phyloP scores from a whole-genome alignment of 2,888 invertebrate species.

The Prosopocoilus inquinatus region DNA sequence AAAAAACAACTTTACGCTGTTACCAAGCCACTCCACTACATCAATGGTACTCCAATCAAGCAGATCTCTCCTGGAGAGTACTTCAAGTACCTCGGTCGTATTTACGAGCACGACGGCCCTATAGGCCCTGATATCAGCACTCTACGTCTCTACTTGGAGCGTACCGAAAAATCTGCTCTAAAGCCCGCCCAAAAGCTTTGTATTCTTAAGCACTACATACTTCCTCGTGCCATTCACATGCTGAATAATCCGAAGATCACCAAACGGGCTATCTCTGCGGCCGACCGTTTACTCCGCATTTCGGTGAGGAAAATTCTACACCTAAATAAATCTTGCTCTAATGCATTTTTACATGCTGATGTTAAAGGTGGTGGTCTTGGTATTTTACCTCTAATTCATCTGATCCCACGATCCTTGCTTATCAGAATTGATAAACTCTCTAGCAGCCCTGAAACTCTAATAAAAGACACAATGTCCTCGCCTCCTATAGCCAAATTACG shows the following conservation, averaged over 20 bases:
- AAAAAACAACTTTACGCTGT: slow-evolving; percentile 19
- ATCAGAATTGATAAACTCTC: neutral
- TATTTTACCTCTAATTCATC: no score
- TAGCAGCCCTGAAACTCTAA: no score
- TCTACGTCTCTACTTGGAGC: neutral
- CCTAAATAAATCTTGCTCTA: slow-evolving; percentile 26
- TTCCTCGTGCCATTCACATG: slow-evolving; percentile 36
- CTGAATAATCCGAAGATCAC: slow-evolving; percentile 4
- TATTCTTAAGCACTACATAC: neutral
- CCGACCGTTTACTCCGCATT: slow-evolving; percentile 49
- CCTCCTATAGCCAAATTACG: no score
- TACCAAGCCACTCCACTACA: slow-evolving; percentile 10
- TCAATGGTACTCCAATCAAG: slow-evolving; percentile 5
- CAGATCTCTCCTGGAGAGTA: slow-evolving; percentile 9
- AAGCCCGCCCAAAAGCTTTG: slow-evolving; percentile 10
- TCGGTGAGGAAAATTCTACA: slow-evolving; percentile 54
- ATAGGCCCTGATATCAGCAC: neutral
- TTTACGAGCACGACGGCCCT: slow-evolving; percentile 5
- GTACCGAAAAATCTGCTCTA: neutral
- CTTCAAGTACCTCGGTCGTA: slow-evolving; percentile 10
- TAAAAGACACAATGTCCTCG: no score
- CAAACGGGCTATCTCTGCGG: slow-evolving; percentile 2
- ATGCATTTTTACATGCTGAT: no score
- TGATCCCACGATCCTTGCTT: neutral
- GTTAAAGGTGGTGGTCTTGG: no score